Conservation (phyloP, 1,140 invertebrate species). For the Vollenhovia emeryi region DNA sequence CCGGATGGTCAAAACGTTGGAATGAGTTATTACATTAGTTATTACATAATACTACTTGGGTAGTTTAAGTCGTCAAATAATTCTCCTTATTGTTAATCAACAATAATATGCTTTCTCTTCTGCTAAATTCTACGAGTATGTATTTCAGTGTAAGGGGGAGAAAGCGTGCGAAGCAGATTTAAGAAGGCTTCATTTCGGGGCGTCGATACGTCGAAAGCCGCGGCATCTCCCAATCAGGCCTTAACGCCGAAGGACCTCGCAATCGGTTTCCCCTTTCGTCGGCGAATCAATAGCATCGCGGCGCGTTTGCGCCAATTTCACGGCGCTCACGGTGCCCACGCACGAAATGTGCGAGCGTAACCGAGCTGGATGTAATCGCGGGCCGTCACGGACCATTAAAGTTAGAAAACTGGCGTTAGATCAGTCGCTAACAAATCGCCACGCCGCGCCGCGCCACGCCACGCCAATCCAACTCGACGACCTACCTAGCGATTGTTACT, state of each 20-base stretch:
- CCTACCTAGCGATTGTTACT: constrained; percentile 35
- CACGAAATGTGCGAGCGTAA: constrained; percentile 52
- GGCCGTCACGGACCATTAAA: constrained; percentile 57
- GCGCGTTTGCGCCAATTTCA: constrained; percentile 39
- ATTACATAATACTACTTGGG: no score
- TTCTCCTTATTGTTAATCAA: no score
- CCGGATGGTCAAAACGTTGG: no score
- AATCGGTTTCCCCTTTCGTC: constrained; percentile 5
- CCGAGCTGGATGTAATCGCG: constrained; percentile 55
- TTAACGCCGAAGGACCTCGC: not conserved
- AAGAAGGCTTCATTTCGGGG: not conserved
- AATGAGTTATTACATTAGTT: no score
- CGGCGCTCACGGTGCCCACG: constrained; percentile 43
- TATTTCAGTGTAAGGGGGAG: not conserved
- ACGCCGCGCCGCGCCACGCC: not conserved
- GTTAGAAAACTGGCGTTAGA: constrained; percentile 56
- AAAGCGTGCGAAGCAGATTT: not conserved
- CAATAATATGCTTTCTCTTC: no score
- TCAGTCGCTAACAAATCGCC: constrained; percentile 54
- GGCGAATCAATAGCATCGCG: constrained; percentile 5
- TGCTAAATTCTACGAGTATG: not conserved
- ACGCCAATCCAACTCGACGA: constrained; percentile 1
- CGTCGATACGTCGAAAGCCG: constrained; percentile 10
- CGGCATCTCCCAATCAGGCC: not conserved
- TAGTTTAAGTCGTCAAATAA: no score